Evolutionary conservation across 2,113 vertebrate genomes (phyloP).

Genomic region (Bothrops jararaca): DNA sequence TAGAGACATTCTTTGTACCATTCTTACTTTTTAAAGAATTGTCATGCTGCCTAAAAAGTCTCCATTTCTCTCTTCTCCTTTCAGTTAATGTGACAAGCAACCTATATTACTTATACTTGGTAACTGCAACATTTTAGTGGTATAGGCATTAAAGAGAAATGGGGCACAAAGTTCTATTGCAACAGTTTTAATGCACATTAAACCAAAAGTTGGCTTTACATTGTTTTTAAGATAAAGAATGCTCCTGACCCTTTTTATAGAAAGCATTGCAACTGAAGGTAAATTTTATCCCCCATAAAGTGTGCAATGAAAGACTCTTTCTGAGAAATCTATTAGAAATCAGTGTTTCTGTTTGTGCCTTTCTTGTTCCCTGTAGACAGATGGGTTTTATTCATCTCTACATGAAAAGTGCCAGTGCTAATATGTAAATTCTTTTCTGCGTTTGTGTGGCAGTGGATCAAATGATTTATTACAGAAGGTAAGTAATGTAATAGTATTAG

Average conservation of each 20-base stretch:
- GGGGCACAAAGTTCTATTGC: neutral
- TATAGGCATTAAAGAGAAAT: conserved; percentile 17
- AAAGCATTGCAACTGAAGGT: conserved; percentile 8
- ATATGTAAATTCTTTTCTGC: neutral
- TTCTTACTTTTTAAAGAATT: conserved; percentile 41
- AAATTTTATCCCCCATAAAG: conserved; percentile 21
- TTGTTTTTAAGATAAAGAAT: conserved; percentile 5
- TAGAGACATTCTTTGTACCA: conserved; percentile 47
- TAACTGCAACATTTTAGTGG: conserved; percentile 12
- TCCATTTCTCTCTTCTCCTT: conserved; percentile 13
- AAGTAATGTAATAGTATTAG: neutral
- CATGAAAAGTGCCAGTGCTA: conserved; percentile 2
- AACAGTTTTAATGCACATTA: conserved; percentile 19
- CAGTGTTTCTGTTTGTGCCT: neutral
- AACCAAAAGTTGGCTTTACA: conserved; percentile 5
- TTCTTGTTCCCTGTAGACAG: neutral
- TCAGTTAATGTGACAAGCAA: conserved; percentile 29
- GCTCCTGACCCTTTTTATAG: neutral
- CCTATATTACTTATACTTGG: conserved; percentile 10
- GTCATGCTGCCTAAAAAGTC: conserved; percentile 19
- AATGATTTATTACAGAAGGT: neutral
- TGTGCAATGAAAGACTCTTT: neutral
- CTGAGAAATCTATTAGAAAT: neutral
- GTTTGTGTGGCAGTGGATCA: neutral
- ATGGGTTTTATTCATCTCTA: neutral